A percentile compares a stretch with the other conserved stretches of the same genome.
These are phyloP conservation scores for Heliocidaris erythrogramma DNA, from an alignment of 35 echinoderm and acorn worm genomes.

Conservation along the genomic window DNA sequence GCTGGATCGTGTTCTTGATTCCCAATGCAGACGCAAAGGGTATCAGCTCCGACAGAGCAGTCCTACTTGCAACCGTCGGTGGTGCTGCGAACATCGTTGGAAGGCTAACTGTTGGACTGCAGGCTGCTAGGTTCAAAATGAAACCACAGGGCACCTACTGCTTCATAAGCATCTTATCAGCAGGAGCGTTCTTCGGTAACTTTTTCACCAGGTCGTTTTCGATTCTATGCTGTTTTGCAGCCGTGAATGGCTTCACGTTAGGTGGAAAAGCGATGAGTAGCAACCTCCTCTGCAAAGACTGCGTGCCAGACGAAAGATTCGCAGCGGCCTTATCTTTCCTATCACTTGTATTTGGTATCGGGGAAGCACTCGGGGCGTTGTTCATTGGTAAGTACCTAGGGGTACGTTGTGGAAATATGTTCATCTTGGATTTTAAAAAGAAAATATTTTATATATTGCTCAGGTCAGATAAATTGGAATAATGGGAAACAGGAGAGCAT, in stretches of 20 bases:
- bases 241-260: not conserved
- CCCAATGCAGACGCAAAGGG: constrained; percentile 42
- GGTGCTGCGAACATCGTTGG: constrained; percentile 7
- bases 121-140: not conserved
- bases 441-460: too few species aligned
- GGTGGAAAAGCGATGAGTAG: not conserved
- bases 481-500: too few species aligned
- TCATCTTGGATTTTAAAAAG: too few species aligned
- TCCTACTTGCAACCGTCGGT: constrained; percentile 18
- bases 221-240: not conserved
- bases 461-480: too few species aligned
- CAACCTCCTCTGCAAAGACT: not conserved
- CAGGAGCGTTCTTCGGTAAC: not conserved
- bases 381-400: constrained; percentile 13
- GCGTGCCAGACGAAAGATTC: not conserved
- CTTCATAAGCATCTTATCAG: not conserved
- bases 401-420: too few species aligned
- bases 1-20: constrained; percentile 16
- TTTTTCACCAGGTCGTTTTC: not conserved
- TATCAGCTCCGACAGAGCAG: not conserved
- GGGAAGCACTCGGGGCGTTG: not conserved
- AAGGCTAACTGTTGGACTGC: not conserved
- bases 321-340: not conserved
- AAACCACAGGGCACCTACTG: not conserved
- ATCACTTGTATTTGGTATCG: not conserved